Evolutionary conservation across 2,888 invertebrate species (phyloP), one percentile per base, ranked within the genome.

Genomic region (Latrodectus hesperus): DNA sequence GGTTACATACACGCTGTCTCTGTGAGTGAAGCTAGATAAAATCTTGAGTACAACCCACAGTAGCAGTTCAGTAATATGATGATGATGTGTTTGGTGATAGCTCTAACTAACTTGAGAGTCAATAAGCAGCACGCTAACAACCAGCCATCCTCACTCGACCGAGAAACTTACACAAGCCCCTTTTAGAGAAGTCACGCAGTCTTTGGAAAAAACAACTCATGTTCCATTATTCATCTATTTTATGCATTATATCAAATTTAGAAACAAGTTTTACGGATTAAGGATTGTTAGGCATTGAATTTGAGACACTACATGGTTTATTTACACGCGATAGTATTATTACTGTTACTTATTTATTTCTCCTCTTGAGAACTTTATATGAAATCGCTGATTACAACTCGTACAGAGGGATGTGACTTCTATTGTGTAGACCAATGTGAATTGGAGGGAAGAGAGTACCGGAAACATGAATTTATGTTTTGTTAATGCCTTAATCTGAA

Each of bases 191-290:
- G 86, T 87, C 86, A 87, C 86, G 86, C 86, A 86, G 81, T 11
- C 86, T 60, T 72, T 67, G 64, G 65, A 86, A 60, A 80, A 77
- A 87, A 87, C 81, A 87, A 87, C 77, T 81, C 77, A 77, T 87
- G 86, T 87, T 82, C 81, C 86, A 87, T 87, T 87, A 87, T 87
- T 87, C 81, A 87, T 87, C 81, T 82, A 81, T 87, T 87, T 87
- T 87, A 82, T 86, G 81, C 81, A 77, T 80, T 86, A 81, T 86
- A 87, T 87, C 82, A 87, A 87, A 87, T 87, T 87, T 87, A 81
- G 86, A 87, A 87, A 87, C 86, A 87, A 87, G 86, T 87, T 82
- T 81, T 82, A 76, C 68, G 86, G 86, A 87, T 87, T 87, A 87
- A 75, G 71, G 86, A 72, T 87, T 87, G 81, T 87, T 87, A 87